These are phyloP conservation scores for Hiodon tergisus DNA, from an alignment of 2,113 vertebrate genomes.

Conservation along the genomic window DNA sequence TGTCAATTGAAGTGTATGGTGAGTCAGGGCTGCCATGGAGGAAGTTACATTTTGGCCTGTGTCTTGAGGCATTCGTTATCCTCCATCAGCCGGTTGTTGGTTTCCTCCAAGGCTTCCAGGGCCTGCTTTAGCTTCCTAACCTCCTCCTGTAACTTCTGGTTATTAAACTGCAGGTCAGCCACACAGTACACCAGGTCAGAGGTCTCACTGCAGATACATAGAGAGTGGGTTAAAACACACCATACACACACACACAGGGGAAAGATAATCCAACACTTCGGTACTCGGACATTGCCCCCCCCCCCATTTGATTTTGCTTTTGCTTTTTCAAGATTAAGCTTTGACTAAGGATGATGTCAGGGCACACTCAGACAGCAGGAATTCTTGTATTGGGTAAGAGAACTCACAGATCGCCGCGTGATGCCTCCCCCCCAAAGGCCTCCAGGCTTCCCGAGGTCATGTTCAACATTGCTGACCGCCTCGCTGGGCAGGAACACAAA, in stretches of 20 bases:
- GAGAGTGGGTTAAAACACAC: background rate
- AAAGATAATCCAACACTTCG: background rate
- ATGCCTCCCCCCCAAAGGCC: constrained; percentile 72
- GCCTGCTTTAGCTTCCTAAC: constrained; percentile 69
- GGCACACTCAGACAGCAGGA: too few species aligned
- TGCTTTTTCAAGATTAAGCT: background rate
- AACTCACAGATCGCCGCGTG: constrained; percentile 77
- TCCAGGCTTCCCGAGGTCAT: constrained; percentile 72
- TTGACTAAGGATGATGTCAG: too few species aligned
- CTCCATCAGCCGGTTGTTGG: constrained; percentile 67
- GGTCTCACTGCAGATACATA: constrained; percentile 63
- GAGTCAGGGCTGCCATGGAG: background rate
- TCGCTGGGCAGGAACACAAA: constrained; percentile 49
- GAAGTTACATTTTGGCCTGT: constrained; percentile 67
- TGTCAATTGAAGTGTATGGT: background rate
- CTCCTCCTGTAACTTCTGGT: constrained; percentile 80
- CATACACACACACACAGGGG: background rate
- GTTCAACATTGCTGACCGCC: constrained; percentile 55
- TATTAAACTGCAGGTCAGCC: constrained; percentile 77
- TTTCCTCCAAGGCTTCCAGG: constrained; percentile 73
- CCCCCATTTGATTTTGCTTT: background rate
- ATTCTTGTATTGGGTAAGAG: background rate
- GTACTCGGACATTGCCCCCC: too few species aligned
- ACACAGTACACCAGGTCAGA: constrained; percentile 76
- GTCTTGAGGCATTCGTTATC: constrained; percentile 65